phyloP scores from a whole-genome alignment of 2,888 invertebrate species.

The Notocelia uddmanniana region DNA sequence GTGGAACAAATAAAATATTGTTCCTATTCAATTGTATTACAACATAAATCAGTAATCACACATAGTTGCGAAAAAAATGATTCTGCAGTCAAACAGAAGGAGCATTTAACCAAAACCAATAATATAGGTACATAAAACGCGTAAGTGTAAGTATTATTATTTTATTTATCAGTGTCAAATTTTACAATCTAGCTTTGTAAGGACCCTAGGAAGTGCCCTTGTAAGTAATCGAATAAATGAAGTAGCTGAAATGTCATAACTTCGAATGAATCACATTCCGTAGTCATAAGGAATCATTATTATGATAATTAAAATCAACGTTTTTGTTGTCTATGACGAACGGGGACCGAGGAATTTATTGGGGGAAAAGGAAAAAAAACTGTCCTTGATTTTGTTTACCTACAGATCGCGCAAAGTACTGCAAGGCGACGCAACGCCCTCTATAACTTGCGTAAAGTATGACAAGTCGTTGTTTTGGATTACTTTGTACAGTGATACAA shows the following conservation, averaged over 20 bases:
- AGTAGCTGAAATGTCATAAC: slow-evolving; percentile 58
- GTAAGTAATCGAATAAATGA: slow-evolving; percentile 59
- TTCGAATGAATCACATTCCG: slow-evolving; percentile 77
- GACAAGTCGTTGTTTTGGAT: not conserved
- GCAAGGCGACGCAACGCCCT: not conserved
- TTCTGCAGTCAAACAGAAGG: not conserved
- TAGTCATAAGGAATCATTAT: slow-evolving; percentile 69
- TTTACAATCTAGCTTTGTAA: slow-evolving; percentile 58
- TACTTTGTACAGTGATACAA: too few species aligned
- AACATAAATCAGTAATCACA: not conserved
- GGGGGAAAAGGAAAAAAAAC: not conserved
- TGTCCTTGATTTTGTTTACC: not conserved
- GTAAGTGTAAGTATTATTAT: not conserved
- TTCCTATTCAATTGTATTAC: too few species aligned
- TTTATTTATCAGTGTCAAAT: slow-evolving; percentile 33
- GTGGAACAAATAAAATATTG: too few species aligned
- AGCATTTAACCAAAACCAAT: not conserved
- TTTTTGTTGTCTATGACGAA: slow-evolving; percentile 36
- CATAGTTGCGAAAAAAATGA: not conserved
- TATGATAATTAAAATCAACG: slow-evolving; percentile 34
- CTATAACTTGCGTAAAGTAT: not conserved
- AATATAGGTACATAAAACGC: not conserved
- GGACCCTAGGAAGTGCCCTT: slow-evolving; percentile 79
- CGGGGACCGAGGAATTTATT: not conserved
- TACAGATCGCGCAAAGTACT: slow-evolving; percentile 22